Evolutionary conservation across 2,113 vertebrate species (phyloP).

Genomic region (Neotoma lepida): DNA sequence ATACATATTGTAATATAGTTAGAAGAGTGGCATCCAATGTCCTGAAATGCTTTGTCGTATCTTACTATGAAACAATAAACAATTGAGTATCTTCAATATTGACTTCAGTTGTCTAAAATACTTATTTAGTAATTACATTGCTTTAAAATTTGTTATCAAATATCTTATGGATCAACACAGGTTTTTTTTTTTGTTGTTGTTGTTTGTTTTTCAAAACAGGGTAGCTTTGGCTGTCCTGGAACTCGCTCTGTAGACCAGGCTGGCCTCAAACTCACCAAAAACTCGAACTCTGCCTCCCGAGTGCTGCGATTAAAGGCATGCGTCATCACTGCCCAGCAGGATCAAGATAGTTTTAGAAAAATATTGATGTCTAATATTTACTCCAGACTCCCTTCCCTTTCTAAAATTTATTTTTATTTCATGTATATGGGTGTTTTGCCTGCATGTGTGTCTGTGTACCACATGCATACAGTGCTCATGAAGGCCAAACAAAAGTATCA

Average conservation of each 20-base stretch:
- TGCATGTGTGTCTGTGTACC: background rate
- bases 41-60: background rate
- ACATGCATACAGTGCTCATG: background rate
- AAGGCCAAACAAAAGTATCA: background rate
- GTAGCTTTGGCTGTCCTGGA: no score
- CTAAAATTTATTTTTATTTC: background rate
- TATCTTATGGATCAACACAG: background rate
- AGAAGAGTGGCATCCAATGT: background rate
- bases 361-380: slow-evolving; percentile 19
- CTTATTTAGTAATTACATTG: background rate
- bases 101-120: slow-evolving; percentile 54
- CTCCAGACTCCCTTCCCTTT: background rate
- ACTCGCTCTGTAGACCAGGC: no score
- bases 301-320: no score
- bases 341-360: slow-evolving; percentile 27
- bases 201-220: no score
- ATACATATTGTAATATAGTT: background rate
- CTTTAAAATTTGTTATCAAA: slow-evolving; percentile 41
- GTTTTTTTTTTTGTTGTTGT: no score
- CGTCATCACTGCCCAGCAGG: no score
- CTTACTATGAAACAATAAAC: background rate
- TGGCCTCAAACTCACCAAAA: no score
- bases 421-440: background rate
- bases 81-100: background rate
- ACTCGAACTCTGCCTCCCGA: no score